These are phyloP conservation scores for Rhea pennata DNA, from an alignment of 2,113 vertebrate species.

Conservation along the genomic window DNA sequence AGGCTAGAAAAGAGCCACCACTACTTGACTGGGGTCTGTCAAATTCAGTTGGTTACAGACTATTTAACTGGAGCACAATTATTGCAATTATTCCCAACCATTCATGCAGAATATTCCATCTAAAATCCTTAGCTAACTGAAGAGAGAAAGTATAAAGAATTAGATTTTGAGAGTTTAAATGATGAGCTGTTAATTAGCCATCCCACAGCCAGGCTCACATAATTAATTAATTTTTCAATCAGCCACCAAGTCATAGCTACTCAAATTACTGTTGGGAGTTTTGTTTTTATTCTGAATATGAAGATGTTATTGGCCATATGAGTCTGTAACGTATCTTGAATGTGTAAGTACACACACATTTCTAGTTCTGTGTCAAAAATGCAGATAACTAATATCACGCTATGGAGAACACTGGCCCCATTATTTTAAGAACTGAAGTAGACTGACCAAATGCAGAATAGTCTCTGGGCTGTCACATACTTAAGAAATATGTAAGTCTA, in stretches of 20 bases:
- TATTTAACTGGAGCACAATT: constrained; percentile 46
- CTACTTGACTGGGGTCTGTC: background rate
- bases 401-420: background rate
- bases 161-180: constrained; percentile 19
- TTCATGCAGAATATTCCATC: constrained; percentile 17
- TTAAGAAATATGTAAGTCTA: background rate
- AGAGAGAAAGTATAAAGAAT: background rate
- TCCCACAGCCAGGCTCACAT: background rate
- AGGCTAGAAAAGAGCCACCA: background rate
- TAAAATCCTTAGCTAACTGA: background rate
- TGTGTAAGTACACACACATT: background rate
- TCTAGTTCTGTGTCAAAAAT: background rate
- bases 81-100: background rate
- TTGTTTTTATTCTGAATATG: background rate
- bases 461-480: background rate
- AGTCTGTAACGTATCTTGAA: background rate
- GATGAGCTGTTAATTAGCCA: constrained; percentile 38
- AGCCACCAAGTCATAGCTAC: background rate
- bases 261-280: background rate
- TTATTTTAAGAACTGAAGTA: background rate
- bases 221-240: constrained; percentile 41
- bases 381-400: background rate
- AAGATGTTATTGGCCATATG: background rate
- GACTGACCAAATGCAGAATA: background rate
- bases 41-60: background rate